Percentiles rank a stretch among this genome's conserved stretches.
Conservation (phyloP, 2,888 invertebrate genomes). For the Branchellion lobata region DNA sequence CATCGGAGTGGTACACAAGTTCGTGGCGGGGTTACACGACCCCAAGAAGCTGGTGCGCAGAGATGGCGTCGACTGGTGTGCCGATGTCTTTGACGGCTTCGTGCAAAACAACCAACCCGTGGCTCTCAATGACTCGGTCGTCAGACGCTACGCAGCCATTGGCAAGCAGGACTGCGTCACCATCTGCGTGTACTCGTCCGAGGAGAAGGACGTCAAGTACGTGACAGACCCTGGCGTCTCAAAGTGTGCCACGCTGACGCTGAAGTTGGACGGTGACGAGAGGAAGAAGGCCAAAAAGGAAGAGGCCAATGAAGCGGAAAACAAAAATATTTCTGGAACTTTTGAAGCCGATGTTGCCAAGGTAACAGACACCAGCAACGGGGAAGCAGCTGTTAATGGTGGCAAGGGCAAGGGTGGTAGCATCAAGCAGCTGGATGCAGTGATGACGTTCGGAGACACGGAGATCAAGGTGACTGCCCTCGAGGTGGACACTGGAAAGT, state of each 20-base stretch:
- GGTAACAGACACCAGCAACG: neutral
- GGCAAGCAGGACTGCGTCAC: constrained; percentile 64
- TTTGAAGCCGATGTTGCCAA: neutral
- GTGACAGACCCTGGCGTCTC: constrained; percentile 66
- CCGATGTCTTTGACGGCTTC: constrained; percentile 42
- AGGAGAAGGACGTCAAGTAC: constrained; percentile 63
- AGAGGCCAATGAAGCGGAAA: neutral
- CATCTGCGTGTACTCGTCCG: constrained; percentile 66
- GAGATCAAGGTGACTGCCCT: constrained; percentile 43
- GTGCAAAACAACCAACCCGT: constrained; percentile 38
- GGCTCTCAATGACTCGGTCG: constrained; percentile 33
- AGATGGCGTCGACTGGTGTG: constrained; percentile 41
- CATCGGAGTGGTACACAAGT: constrained; percentile 42
- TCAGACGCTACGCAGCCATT: constrained; percentile 60
- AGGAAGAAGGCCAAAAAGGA: constrained; percentile 25
- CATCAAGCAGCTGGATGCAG: constrained; percentile 8
- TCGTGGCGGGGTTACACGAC: constrained; percentile 19
- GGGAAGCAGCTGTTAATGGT: neutral
- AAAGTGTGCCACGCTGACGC: constrained; percentile 64
- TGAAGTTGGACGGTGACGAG: constrained; percentile 59
- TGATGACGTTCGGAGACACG: constrained; percentile 41
- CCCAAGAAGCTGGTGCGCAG: constrained; percentile 26
- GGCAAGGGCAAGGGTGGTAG: neutral
- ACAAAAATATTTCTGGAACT: too few species aligned
- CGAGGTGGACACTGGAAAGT: constrained; percentile 28